Conservation (phyloP, 2,888 invertebrate species). For the Eudemis profundana region DNA sequence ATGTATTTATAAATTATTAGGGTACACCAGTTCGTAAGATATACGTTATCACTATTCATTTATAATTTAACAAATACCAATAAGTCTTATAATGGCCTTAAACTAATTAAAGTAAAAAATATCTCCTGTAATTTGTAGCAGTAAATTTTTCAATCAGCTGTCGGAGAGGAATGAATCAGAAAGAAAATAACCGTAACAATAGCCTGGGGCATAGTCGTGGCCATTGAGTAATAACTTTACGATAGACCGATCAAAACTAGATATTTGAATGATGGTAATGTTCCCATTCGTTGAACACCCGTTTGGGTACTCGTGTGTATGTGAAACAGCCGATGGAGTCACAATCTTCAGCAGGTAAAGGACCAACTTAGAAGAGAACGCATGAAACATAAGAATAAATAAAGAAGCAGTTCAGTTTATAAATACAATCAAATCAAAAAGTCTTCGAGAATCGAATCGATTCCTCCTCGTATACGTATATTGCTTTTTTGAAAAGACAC, state of each 20-base stretch:
- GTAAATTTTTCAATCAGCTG: conserved; percentile 23
- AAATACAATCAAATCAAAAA: no score
- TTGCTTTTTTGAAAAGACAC: no score
- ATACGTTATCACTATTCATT: conserved; percentile 4
- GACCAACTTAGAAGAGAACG: no score
- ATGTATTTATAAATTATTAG: no score
- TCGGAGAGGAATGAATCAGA: conserved; percentile 8
- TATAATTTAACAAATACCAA: neutral
- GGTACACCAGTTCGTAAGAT: conserved; percentile 15
- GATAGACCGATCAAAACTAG: conserved; percentile 27
- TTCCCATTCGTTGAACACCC: conserved; percentile 1
- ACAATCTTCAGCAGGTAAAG: no score
- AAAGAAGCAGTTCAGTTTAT: no score
- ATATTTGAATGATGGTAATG: conserved; percentile 7
- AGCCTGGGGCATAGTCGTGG: conserved; percentile 8
- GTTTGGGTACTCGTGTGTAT: neutral
- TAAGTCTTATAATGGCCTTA: neutral
- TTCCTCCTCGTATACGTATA: no score
- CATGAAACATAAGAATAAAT: no score
- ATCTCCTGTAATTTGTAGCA: conserved; percentile 33
- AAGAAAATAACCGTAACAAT: conserved; percentile 22
- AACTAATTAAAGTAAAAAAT: conserved; percentile 6
- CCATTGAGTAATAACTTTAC: conserved; percentile 36
- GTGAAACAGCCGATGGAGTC: no score
- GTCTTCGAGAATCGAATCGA: no score